Conservation (phyloP, 2,888 invertebrate genomes). For the Epistrophe grossulariae region DNA sequence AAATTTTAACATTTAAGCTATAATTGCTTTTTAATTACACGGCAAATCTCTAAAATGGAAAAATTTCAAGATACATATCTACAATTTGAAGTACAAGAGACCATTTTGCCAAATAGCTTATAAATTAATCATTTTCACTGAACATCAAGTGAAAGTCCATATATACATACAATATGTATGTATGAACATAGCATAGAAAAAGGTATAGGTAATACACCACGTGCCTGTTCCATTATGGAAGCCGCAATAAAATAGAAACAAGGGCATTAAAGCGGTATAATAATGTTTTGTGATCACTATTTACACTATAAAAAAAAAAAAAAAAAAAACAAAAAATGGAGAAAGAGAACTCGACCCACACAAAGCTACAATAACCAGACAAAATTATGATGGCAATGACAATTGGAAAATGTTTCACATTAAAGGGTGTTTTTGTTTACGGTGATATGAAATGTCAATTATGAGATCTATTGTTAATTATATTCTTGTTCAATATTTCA, state of each 20-base stretch:
- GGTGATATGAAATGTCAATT: not conserved
- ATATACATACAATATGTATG: too few species aligned
- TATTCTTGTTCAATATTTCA: too few species aligned
- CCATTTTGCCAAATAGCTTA: conserved; percentile 10
- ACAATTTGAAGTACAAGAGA: not conserved
- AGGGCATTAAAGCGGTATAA: not conserved
- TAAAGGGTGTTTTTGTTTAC: not conserved
- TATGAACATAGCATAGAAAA: not conserved
- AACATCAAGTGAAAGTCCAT: conserved; percentile 16
- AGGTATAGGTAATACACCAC: not conserved
- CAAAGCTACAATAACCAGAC: not conserved
- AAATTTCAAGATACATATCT: not conserved
- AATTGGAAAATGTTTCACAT: not conserved
- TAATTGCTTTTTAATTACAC: conserved; percentile 24
- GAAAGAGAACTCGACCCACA: not conserved
- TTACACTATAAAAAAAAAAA: too few species aligned
- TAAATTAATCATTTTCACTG: conserved; percentile 17
- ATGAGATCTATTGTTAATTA: not conserved
- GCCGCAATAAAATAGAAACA: not conserved
- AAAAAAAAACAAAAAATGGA: not conserved
- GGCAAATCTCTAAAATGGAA: not conserved
- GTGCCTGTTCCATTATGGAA: not conserved
- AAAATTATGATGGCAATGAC: not conserved
- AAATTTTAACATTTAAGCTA: too few species aligned
- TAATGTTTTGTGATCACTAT: not conserved